phyloP scores from a whole-genome alignment of 2,888 invertebrate genomes.

The Dynastes hyllus region DNA sequence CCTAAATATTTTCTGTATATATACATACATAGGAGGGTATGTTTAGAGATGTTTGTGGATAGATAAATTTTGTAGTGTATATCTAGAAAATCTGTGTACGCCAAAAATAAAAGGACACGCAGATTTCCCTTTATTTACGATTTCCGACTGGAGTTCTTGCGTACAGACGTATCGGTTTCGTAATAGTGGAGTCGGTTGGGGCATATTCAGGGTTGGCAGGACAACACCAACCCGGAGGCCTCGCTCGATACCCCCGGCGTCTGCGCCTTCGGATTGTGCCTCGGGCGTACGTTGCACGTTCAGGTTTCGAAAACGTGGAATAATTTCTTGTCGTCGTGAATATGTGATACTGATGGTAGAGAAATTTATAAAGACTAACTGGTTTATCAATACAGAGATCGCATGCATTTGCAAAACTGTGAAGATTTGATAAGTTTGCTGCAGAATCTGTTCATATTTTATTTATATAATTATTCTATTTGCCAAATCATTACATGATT shows the following conservation, averaged over 20 bases:
- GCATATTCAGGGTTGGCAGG: conserved; percentile 65
- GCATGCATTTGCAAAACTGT: too few relatives aligned
- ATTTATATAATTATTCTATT: too few relatives aligned
- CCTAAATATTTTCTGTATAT: too few relatives aligned
- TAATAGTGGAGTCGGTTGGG: conserved; percentile 53
- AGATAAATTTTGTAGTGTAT: not conserved
- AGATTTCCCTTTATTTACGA: conserved; percentile 39
- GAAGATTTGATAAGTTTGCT: too few relatives aligned
- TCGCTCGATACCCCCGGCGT: conserved; percentile 66
- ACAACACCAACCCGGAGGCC: conserved; percentile 66
- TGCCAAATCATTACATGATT: too few relatives aligned
- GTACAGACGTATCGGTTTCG: conserved; percentile 45
- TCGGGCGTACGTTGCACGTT: conserved; percentile 53
- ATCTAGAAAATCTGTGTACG: conserved; percentile 16
- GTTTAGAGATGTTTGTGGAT: too few relatives aligned
- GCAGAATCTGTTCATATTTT: too few relatives aligned
- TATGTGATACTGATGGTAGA: conserved; percentile 21
- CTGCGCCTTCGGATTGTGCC: conserved; percentile 61
- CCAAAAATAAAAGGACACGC: not conserved
- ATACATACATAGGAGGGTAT: not conserved
- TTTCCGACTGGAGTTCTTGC: conserved; percentile 40
- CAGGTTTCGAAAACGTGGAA: conserved; percentile 36
- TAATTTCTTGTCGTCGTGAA: conserved; percentile 25
- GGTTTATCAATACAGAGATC: not conserved
- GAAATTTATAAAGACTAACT: not conserved